phyloP scores from a whole-genome alignment of 1,140 invertebrate genomes.

The Asbolus verrucosus region DNA sequence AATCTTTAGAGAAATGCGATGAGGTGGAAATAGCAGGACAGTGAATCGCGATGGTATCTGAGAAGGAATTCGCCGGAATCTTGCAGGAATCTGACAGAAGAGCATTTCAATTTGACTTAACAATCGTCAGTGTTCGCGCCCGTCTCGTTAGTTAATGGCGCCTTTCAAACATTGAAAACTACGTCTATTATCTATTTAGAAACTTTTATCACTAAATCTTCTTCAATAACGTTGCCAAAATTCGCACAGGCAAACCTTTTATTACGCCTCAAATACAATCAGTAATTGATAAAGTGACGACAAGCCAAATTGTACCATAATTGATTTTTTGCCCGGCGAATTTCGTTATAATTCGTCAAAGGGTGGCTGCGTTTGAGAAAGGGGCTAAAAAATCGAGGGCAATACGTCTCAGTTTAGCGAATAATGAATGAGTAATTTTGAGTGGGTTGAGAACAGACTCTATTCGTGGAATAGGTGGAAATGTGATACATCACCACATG shows the following conservation, averaged over 20 bases:
- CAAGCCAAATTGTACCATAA: slow-evolving; percentile 4
- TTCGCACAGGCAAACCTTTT: not conserved
- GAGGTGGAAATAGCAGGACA: slow-evolving; percentile 52
- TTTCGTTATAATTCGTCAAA: not conserved
- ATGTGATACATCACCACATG: slow-evolving; percentile 43
- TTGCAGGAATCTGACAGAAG: slow-evolving; percentile 48
- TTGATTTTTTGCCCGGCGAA: slow-evolving; percentile 14
- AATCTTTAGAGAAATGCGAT: slow-evolving; percentile 52
- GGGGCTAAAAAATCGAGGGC: slow-evolving; percentile 32
- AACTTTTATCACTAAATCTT: slow-evolving; percentile 4
- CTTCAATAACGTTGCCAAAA: not conserved
- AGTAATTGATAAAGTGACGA: not conserved
- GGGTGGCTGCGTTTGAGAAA: no score
- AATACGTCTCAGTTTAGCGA: slow-evolving; percentile 42
- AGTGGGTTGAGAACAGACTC: slow-evolving; percentile 21
- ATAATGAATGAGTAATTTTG: slow-evolving; percentile 42
- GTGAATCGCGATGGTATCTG: slow-evolving; percentile 51
- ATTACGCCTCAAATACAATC: not conserved
- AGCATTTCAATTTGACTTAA: slow-evolving; percentile 48
- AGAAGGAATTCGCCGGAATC: slow-evolving; percentile 47
- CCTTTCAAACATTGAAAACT: slow-evolving; percentile 41
- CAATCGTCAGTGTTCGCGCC: slow-evolving; percentile 44
- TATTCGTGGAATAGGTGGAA: slow-evolving; percentile 41
- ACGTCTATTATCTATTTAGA: slow-evolving; percentile 43
- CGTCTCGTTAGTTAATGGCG: slow-evolving; percentile 49